phyloP scores from a whole-genome alignment of 2,113 vertebrate species.

The Numida meleagris region DNA sequence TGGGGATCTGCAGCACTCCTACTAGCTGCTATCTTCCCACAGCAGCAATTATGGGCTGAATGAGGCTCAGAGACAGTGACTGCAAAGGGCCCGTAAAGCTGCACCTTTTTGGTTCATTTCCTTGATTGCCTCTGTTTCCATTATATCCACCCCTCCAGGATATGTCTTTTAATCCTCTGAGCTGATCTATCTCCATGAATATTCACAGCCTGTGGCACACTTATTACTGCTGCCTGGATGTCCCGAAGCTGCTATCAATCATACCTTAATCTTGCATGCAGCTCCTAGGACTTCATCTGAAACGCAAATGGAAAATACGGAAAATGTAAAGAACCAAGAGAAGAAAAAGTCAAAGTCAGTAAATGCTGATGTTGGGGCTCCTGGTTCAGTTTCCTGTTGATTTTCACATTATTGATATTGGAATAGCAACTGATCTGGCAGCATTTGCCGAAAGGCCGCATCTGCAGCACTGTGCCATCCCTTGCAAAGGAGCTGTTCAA shows the following conservation, averaged over 20 bases:
- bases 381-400: neutral
- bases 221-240: slow-evolving; percentile 8
- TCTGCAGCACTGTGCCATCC: neutral
- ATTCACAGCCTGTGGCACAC: slow-evolving; percentile 26
- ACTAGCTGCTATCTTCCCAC: neutral
- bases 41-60: neutral
- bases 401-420: neutral
- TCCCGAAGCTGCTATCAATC: slow-evolving; percentile 30
- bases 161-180: slow-evolving; percentile 2
- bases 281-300: slow-evolving; percentile 7
- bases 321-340: neutral
- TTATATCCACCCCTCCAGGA: neutral
- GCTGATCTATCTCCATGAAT: slow-evolving; percentile 22
- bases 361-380: neutral
- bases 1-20: neutral
- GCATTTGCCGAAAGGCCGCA: neutral
- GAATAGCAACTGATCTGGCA: neutral
- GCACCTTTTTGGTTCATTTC: slow-evolving; percentile 13
- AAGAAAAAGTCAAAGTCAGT: neutral
- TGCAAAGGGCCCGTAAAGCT: neutral
- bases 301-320: neutral
- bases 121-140: neutral
- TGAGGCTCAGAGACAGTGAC: neutral
- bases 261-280: neutral
- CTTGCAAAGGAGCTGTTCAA: rapidly evolving